Percentiles rank a stretch among this genome's conserved stretches.
Conservation (phyloP, 2,888 invertebrate species). For the Galerucella calmariensis region DNA sequence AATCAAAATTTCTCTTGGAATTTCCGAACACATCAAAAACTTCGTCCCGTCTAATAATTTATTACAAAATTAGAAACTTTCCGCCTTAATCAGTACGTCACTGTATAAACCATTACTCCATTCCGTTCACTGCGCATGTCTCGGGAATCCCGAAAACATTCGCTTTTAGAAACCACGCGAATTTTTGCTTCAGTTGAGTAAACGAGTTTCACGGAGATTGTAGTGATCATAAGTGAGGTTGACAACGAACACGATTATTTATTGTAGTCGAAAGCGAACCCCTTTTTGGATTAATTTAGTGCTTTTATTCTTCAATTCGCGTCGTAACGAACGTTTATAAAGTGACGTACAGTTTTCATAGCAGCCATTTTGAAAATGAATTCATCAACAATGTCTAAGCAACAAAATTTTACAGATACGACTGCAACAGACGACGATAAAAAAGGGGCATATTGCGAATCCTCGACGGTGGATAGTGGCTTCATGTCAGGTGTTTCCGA, state of each 20-base stretch:
- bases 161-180: slow-evolving; percentile 44
- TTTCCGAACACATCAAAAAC: slow-evolving; percentile 10
- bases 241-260: slow-evolving; percentile 41
- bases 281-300: slow-evolving; percentile 25
- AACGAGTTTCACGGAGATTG: slow-evolving; percentile 43
- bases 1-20: slow-evolving; percentile 15
- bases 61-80: slow-evolving; percentile 26
- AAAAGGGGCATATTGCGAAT: slow-evolving; percentile 52
- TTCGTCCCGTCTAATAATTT: background rate
- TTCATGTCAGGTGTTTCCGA: slow-evolving; percentile 56
- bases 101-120: slow-evolving; percentile 2
- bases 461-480: slow-evolving; percentile 59
- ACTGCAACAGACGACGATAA: slow-evolving; percentile 53
- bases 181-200: slow-evolving; percentile 43
- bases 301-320: slow-evolving; percentile 14
- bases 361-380: slow-evolving; percentile 42
- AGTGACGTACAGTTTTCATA: slow-evolving; percentile 25
- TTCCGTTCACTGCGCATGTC: slow-evolving; percentile 56
- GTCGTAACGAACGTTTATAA: slow-evolving; percentile 29
- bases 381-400: slow-evolving; percentile 47
- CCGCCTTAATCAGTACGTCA: slow-evolving; percentile 20
- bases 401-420: slow-evolving; percentile 56
- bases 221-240: slow-evolving; percentile 29
- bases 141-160: slow-evolving; percentile 57
- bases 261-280: slow-evolving; percentile 19